A percentile compares a stretch with the other conserved stretches of the same genome.
These are phyloP conservation scores for Amiota mariae DNA, from an alignment of 2,888 invertebrate species.

Conservation along the genomic window DNA sequence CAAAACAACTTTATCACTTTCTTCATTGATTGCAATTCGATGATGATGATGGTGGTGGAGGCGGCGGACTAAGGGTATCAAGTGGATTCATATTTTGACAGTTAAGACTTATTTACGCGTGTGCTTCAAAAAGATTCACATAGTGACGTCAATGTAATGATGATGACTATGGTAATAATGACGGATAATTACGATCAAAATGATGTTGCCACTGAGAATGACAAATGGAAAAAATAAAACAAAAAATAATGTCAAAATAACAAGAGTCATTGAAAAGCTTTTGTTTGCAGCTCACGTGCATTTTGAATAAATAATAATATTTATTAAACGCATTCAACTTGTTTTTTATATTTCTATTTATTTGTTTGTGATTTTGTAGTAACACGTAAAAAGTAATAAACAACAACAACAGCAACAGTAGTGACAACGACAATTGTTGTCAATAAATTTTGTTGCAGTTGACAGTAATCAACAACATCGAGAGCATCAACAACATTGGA, in stretches of 20 bases:
- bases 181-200: conserved; percentile 13
- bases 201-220: background rate
- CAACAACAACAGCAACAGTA: conserved; percentile 38
- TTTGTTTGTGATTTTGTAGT: conserved; percentile 9
- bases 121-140: conserved; percentile 3
- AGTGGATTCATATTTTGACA: conserved; percentile 31
- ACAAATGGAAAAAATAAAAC: background rate
- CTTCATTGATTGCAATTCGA: background rate
- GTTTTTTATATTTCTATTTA: conserved; percentile 19
- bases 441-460: conserved; percentile 41
- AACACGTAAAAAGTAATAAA: conserved; percentile 22
- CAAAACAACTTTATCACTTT: no score
- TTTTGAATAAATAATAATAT: conserved; percentile 45
- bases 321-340: conserved; percentile 32
- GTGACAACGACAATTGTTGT: conserved; percentile 28
- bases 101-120: conserved; percentile 33
- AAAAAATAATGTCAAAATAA: background rate
- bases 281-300: conserved; percentile 43
- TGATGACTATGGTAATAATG: background rate
- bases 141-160: background rate
- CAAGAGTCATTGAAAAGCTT: conserved; percentile 19
- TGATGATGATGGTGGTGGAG: background rate
- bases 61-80: background rate
- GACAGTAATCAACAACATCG: conserved; percentile 37
- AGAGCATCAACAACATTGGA: background rate